phyloP scores from a whole-genome alignment of 2,888 invertebrate genomes.

The Anthoptus insignis region DNA sequence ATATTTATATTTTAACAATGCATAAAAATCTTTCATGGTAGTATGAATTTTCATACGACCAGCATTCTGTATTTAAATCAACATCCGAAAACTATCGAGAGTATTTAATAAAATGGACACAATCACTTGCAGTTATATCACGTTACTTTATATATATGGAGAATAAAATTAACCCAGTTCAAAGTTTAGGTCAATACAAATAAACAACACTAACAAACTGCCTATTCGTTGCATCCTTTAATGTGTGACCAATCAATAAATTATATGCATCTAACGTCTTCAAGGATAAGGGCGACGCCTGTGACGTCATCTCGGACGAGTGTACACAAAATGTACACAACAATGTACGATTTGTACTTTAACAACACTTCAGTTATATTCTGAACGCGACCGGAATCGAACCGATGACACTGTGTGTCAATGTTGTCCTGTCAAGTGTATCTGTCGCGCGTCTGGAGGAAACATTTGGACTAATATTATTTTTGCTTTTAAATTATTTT shows the following conservation, averaged over 20 bases:
- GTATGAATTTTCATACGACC: too few species aligned
- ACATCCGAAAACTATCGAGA: too few species aligned
- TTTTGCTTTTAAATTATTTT: not conserved
- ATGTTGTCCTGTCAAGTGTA: conserved; percentile 40
- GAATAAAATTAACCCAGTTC: conserved; percentile 10
- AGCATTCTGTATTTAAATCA: not conserved
- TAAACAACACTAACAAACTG: too few species aligned
- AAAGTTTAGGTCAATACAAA: conserved; percentile 25
- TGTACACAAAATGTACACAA: conserved; percentile 18
- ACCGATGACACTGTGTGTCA: conserved; percentile 53
- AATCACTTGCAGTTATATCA: not conserved
- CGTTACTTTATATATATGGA: too few species aligned
- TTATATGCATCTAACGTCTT: conserved; percentile 34
- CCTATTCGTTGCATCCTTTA: conserved; percentile 18
- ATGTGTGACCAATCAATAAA: conserved; percentile 36
- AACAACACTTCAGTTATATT: conserved; percentile 50
- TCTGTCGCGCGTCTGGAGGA: conserved; percentile 24
- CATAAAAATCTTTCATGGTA: too few species aligned
- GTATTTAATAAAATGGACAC: not conserved
- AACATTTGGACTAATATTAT: too few species aligned
- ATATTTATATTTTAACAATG: too few species aligned
- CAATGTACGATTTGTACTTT: too few species aligned
- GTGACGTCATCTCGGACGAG: conserved; percentile 46
- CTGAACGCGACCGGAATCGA: conserved; percentile 55
- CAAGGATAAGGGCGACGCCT: conserved; percentile 52